Percentiles rank a stretch among this genome's conserved stretches.
Conservation (phyloP, 2,888 invertebrate genomes). For the Thereva nobilitata region DNA sequence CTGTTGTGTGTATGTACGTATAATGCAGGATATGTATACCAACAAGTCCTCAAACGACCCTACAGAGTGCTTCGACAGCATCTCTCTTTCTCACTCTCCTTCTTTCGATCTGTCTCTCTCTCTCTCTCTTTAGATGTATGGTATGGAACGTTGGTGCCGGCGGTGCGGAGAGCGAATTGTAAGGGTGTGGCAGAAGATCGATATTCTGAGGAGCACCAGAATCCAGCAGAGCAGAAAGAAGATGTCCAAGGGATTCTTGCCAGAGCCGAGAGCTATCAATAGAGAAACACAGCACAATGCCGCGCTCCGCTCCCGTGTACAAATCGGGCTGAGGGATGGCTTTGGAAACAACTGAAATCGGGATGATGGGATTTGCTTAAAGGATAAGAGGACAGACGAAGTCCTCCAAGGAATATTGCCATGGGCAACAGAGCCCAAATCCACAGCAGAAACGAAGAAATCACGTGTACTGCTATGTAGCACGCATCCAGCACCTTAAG, state of each 20-base stretch:
- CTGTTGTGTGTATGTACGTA: no score
- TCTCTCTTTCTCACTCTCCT: not conserved
- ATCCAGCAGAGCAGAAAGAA: not conserved
- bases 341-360: slow-evolving; percentile 15
- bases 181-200: slow-evolving; percentile 32
- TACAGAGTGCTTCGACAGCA: slow-evolving; percentile 11
- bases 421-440: slow-evolving; percentile 16
- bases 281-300: slow-evolving; percentile 9
- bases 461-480: slow-evolving; percentile 25
- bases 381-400: slow-evolving; percentile 7
- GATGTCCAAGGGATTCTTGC: slow-evolving; percentile 26
- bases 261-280: slow-evolving; percentile 17
- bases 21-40: no score
- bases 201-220: slow-evolving; percentile 3
- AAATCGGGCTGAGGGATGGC: slow-evolving; percentile 21
- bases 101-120: no score
- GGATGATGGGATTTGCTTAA: slow-evolving; percentile 20
- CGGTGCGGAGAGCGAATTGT: slow-evolving; percentile 4
- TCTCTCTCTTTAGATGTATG: no score
- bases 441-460: slow-evolving; percentile 13
- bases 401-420: slow-evolving; percentile 16
- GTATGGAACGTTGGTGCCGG: not conserved
- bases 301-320: not conserved
- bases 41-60: not conserved
- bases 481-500: slow-evolving; percentile 23